Conservation (phyloP, 2,797 vertebrate genomes). For the Microchirus variegatus region DNA sequence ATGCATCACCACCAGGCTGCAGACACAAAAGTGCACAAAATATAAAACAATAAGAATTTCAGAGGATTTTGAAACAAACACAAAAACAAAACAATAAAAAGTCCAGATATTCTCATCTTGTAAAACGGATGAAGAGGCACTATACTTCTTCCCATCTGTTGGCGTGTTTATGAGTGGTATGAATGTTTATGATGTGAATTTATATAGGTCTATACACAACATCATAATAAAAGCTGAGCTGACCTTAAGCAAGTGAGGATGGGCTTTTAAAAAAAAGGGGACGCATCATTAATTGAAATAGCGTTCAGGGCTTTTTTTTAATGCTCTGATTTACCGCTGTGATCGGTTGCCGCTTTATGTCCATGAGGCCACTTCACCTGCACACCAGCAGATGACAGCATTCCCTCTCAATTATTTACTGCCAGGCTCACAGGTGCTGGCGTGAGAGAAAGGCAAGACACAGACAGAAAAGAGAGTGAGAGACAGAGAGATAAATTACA, state of each 20-base stretch:
- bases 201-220: not conserved
- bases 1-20: too few species aligned
- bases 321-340: conserved; percentile 6
- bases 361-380: conserved; percentile 26
- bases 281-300: not conserved
- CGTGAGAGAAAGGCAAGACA: conserved; percentile 6
- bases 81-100: too few species aligned
- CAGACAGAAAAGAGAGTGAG: conserved; percentile 13
- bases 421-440: conserved; percentile 3
- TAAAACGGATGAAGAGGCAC: not conserved
- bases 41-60: too few species aligned
- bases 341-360: not conserved
- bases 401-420: conserved; percentile 44
- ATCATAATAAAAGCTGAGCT: conserved; percentile 1
- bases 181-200: conserved; percentile 8
- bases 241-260: conserved; percentile 4
- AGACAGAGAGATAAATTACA: conserved; percentile 47
- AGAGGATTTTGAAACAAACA: too few species aligned
- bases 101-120: not conserved
- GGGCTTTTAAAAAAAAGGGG: not conserved
- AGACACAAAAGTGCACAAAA: too few species aligned
- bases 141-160: not conserved
- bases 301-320: not conserved
- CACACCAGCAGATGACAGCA: conserved; percentile 60
- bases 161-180: not conserved